Evolutionary conservation across 53 echinoderm and acorn worm species (phyloP), one percentile per base, ranked within the genome.

Genomic region (Luidia sarsii): DNA sequence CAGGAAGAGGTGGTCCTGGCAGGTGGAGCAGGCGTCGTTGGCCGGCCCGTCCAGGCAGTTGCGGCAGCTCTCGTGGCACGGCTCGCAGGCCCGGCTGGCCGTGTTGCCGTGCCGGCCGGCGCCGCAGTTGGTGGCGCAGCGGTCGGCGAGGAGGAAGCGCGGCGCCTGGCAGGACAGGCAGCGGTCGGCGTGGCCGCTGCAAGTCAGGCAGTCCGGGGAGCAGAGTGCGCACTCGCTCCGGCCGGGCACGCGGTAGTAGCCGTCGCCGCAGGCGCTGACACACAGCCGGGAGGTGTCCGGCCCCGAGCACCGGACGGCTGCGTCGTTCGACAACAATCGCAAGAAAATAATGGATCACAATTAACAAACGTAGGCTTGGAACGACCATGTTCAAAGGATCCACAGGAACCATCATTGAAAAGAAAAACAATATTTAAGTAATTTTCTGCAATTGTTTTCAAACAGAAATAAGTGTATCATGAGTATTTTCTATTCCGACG

Each of bases 211-310:
- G 6, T 82, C 85, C n/a, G 51, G 69, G 65, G 89, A 70, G 63
- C 99, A 99, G 14, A 99, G 85, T 39, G 88, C 56, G 48, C 99
- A 99, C 15, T 45, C 27, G 15, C 81, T 75, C 4, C 80, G 75
- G 22, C 72, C 73, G 20, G 87, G 90, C 0, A 83, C 84, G 20
- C 54, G 73, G 73, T 86, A 99, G 64, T 86, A 99, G 13, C 94
- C 99, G 48, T 87, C 89, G 0, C 91, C 94, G 49, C 99, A 99
- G 20, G 71, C 31, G 19, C 61, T 67, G 11, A 99, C 99, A 22
- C 99, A 99, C 6, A 91, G 85, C 1, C 85, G 89, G 34, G 91
- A 80, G 7, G 84, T 63, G 33, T 99, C 99, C 3, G 99, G 99
- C 8, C 99, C 99, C 0, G 99, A 89, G 46, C 99, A 99, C 7